Base-by-base conservation (phyloP, 1,140 invertebrate genomes). In the Neotoxoptera formosana region DNA sequence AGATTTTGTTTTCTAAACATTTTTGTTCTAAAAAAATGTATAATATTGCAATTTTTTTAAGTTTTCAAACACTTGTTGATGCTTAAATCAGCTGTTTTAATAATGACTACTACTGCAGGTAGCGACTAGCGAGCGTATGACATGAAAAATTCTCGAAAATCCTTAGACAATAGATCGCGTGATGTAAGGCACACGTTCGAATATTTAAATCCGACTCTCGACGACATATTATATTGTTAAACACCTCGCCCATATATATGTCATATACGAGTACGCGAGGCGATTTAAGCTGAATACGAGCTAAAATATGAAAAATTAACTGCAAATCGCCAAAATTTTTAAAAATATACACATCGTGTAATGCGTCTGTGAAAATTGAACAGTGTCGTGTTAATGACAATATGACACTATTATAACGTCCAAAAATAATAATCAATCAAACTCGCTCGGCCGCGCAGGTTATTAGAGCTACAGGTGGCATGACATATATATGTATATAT, bases 401-500 rank as follows among this genome's bases (percentile, higher is more conserved):
- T n/a, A n/a, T 14, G 36, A 25, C 41, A 41, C 41, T 41, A 41
- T 84, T 41, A 14, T 11, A 84, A 41, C 23, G 36, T 41, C 9
- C 2, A 84, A 84, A 84, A 84, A 84, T 25, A 84, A 84, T 25
- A 84, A 84, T 84, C 83, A 41, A 84, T 84, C 83, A 84, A 41
- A 41, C 83, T 25, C 23, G 25, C 23, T 30, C 83, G 45, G 45
- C 21, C 21, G 34, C 2, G n/a, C n/a, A n/a, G 23, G 83, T 30
- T n/a, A n/a, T 30, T 84, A 41, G 36, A 45, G 23, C 41, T 84
- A 23, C 83, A 25, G 76, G 84, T 47, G n/a, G 60, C 60, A 8
- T n/a, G 56, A 67, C 60, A 14, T 6, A n/a, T n/a, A 51, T 14
- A 14, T 17, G 17, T 17, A 51, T 51, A 11, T 41, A 41, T 41